Evolutionary conservation across 2,113 vertebrate genomes (phyloP), one percentile per base, ranked within the genome.

Genomic region (Rissa tridactyla): DNA sequence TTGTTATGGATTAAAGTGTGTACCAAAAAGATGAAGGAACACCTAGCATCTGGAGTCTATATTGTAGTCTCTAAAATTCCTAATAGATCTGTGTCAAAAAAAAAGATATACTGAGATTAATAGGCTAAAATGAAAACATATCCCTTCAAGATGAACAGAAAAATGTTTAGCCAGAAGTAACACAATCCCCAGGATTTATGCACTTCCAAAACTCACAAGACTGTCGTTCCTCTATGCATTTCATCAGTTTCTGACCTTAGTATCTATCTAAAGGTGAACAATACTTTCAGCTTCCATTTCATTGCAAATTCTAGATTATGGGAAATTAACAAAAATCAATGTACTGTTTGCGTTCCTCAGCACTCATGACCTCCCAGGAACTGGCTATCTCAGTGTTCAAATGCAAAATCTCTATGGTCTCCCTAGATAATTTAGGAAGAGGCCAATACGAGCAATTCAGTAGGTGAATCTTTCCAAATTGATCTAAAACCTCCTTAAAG

Each of bases 1-100:
- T 96, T 97, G 96, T 97, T 97, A 97, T 77, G 93, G 95, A 96
- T 98, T 97, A 97, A 96, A 97, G 94, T 55, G 91, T 51, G 71
- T 78, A 97, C 94, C 91, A 94, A 80, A 97, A 96, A 88, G 94
- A 98, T 93, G 97, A 98, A 96, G 95, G 94, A 92, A 92, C 84
- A 96, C 82, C 90, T 94, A 94, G 95, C 97, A 97, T 98, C 95
- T 97, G 94, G 88, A 96, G 79, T 95, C 94, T 97, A 90, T 95
- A 85, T 73, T 88, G 88, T 97, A 96, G 96, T 98, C 95, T 96
- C 93, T 93, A 97, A 96, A 97, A 96, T 91, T 97, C 86, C 92
- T 95, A 97, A 96, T 97, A 96, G 80, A 93, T 96, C 90, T 94
- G 55, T 95, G 97, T 97, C 92, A 97, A 95, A 94, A 66, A 61